Conservation (phyloP, 2,797 vertebrate genomes). For the Channallabes apus region DNA sequence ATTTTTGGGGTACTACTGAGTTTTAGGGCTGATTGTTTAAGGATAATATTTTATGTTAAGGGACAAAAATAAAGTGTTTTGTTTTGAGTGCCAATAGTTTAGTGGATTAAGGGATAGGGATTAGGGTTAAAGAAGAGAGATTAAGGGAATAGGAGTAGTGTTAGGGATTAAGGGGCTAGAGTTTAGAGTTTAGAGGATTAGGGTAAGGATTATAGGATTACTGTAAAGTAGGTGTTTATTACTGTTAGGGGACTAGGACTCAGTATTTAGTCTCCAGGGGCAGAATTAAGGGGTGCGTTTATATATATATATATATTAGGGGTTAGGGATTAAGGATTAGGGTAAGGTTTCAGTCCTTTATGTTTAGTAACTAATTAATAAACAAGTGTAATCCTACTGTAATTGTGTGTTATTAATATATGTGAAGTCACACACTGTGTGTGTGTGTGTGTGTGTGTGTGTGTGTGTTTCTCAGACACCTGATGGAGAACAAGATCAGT, state of each 20-base stretch:
- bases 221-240: background rate
- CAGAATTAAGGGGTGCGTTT: too few relatives aligned
- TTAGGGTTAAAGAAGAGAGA: background rate
- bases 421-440: background rate
- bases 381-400: background rate
- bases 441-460: constrained; percentile 42
- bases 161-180: background rate
- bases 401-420: background rate
- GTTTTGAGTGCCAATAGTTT: background rate
- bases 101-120: background rate
- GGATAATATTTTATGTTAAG: background rate
- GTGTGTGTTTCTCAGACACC: constrained; percentile 78
- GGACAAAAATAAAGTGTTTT: background rate
- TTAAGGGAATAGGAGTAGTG: background rate
- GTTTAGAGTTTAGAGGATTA: background rate
- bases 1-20: background rate
- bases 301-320: too few relatives aligned
- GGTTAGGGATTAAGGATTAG: background rate
- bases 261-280: too few relatives aligned
- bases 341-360: background rate
- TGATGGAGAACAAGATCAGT: constrained; percentile 97
- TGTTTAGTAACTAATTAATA: background rate
- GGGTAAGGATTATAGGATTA: background rate
- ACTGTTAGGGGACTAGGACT: background rate
- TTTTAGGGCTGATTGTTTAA: background rate